Conservation (phyloP, 2,113 vertebrate species). For the Hemiprocne comata region DNA sequence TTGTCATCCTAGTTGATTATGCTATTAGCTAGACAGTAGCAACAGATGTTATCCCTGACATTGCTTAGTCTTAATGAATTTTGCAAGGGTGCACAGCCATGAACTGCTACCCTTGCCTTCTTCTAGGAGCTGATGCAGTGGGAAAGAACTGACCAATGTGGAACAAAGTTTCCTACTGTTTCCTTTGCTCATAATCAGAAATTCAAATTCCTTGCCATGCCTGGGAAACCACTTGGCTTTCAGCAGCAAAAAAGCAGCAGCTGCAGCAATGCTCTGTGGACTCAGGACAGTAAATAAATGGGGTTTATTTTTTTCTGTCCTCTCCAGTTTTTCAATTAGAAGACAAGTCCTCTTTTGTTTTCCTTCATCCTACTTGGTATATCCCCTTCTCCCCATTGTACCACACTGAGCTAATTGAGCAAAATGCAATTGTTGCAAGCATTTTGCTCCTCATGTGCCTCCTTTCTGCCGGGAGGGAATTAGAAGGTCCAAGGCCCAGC, state of each 20-base stretch:
- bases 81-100: background rate
- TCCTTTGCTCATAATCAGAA: background rate
- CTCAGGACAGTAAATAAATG: conserved; percentile 4
- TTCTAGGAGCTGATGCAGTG: background rate
- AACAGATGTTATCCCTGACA: background rate
- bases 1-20: background rate
- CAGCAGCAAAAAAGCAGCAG: background rate
- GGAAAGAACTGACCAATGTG: background rate
- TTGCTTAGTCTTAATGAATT: background rate
- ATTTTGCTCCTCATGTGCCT: background rate
- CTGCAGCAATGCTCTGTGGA: conserved; percentile 1
- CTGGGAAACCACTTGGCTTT: conserved; percentile 24
- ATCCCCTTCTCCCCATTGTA: background rate
- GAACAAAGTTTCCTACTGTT: conserved; percentile 27
- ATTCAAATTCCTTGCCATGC: background rate
- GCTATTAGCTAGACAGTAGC: background rate
- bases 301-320: background rate
- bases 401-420: background rate
- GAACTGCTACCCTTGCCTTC: background rate
- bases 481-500: too few species aligned
- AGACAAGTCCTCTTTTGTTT: conserved; percentile 1
- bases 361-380: background rate
- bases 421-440: background rate
- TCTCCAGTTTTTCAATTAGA: background rate
- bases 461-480: background rate